Conservation (phyloP, 35 echinoderm and acorn worm species). For the Acanthaster planci region DNA sequence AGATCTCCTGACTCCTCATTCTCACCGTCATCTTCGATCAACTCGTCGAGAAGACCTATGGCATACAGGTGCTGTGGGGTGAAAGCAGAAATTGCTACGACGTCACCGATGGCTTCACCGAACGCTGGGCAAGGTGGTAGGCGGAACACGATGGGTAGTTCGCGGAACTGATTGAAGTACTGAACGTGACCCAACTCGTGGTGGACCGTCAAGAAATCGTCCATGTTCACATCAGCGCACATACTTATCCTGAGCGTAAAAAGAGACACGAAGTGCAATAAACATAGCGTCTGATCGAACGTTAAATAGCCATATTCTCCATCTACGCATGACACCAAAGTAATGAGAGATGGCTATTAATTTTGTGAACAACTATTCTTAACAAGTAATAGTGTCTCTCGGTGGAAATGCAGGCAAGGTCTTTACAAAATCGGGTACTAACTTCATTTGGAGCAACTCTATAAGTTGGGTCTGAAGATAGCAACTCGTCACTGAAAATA, state of each 20-base stretch:
- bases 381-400: no score
- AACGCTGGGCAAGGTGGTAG: neutral
- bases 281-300: no score
- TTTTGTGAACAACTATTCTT: no score
- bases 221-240: neutral
- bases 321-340: no score
- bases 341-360: no score
- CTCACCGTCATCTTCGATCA: neutral
- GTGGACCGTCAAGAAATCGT: neutral
- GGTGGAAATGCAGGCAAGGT: no score
- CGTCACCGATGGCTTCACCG: slow-evolving; percentile 8
- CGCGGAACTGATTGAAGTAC: slow-evolving; percentile 4
- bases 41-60: neutral
- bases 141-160: slow-evolving; percentile 1
- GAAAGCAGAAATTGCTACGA: neutral
- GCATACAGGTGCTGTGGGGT: neutral
- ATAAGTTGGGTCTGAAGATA: no score
- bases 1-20: no score
- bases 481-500: no score
- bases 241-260: neutral
- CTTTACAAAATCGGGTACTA: no score
- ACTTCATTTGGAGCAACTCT: no score
- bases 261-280: neutral
- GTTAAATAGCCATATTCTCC: no score
- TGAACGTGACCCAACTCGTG: slow-evolving; percentile 13